These are phyloP conservation scores for Anisognathus igniventris DNA, from an alignment of 2,797 vertebrate genomes.

Conservation along the genomic window DNA sequence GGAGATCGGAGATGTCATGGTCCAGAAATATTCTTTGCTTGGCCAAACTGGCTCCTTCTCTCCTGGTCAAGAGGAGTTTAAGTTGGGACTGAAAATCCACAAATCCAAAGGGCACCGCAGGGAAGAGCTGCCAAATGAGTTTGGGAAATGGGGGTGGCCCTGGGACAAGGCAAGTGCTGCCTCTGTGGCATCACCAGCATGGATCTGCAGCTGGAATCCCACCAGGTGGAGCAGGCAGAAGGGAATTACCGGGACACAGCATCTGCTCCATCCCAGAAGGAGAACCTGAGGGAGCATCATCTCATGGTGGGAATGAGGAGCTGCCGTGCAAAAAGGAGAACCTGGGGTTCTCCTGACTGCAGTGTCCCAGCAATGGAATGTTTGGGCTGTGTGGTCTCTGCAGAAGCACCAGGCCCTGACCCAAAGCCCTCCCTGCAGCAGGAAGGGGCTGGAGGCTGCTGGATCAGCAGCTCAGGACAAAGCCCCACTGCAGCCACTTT, in stretches of 20 bases:
- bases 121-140: rapidly evolving
- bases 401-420: not conserved
- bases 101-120: not conserved
- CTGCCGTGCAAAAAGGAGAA: rapidly evolving
- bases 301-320: rapidly evolving
- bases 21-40: not conserved
- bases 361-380: not conserved
- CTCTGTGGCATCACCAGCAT: not conserved
- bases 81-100: too few species aligned
- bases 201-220: not conserved
- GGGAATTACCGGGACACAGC: not conserved
- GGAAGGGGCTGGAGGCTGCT: not conserved
- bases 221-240: not conserved
- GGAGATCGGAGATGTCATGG: not conserved
- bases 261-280: not conserved
- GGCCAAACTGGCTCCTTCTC: not conserved
- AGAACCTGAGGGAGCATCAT: not conserved
- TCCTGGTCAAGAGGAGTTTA: not conserved
- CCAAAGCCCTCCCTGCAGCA: not conserved
- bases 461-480: not conserved
- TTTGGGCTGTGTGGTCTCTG: not conserved
- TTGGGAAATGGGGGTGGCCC: not conserved
- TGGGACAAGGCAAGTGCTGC: not conserved
- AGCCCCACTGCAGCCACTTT: not conserved
- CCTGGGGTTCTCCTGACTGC: not conserved